Evolutionary conservation across 1,140 invertebrate species (phyloP).

Genomic region (Centruroides vittatus): DNA sequence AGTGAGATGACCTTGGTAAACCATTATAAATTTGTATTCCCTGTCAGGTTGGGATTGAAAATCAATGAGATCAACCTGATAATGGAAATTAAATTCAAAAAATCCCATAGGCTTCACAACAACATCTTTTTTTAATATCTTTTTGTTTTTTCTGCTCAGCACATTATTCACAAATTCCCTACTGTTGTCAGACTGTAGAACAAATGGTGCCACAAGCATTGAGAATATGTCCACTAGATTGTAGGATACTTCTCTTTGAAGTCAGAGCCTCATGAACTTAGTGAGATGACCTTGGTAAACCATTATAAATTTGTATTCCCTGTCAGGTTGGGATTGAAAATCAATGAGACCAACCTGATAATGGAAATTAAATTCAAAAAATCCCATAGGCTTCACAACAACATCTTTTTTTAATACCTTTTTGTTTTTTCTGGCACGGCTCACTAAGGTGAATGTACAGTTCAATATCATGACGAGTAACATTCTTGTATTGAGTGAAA

Average conservation of each 20-base stretch:
- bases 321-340: slow-evolving; percentile 28
- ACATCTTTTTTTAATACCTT: neutral
- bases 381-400: slow-evolving; percentile 2
- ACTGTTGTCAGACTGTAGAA: slow-evolving; percentile 26
- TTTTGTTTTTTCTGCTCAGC: no score
- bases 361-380: neutral
- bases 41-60: slow-evolving; percentile 29
- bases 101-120: slow-evolving; percentile 2
- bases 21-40: slow-evolving; percentile 29
- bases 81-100: neutral
- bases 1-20: slow-evolving; percentile 31
- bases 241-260: slow-evolving; percentile 26
- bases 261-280: slow-evolving; percentile 19
- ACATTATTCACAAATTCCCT: slow-evolving; percentile 8
- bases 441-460: slow-evolving; percentile 2
- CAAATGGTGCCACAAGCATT: slow-evolving; percentile 25
- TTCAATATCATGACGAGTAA: neutral
- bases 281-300: slow-evolving; percentile 25
- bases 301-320: slow-evolving; percentile 29
- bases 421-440: slow-evolving; percentile 1
- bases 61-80: slow-evolving; percentile 31
- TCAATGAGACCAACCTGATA: slow-evolving; percentile 31
- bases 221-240: slow-evolving; percentile 29
- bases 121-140: neutral
- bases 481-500: neutral